Base-by-base conservation (phyloP, 1,140 invertebrate genomes). In the Cylas formicarius region DNA sequence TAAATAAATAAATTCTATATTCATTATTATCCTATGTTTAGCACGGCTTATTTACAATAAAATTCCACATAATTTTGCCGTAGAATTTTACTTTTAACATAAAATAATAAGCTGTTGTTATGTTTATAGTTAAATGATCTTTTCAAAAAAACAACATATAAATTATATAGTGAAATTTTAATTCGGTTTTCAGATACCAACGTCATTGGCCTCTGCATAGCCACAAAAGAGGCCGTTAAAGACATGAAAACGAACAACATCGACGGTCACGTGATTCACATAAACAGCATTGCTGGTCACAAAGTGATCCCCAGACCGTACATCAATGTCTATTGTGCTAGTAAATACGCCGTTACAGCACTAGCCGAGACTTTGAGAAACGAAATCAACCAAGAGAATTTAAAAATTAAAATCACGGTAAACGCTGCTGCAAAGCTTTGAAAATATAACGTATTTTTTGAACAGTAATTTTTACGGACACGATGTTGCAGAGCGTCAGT, bases 331-430 rank as follows among this genome's bases (percentile, higher is more conserved):
- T 88, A 87, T 60, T 48, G 72, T 1, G 72, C 77, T 8, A 77
- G 75, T 13, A 88, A 88, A 69, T 74, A 74, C 65, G 82, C 80
- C 1, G 61, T 86, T 1, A 82, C 74, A 2, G 78, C 76, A 0
- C 63, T 88, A 42, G 74, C 75, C 1, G 72, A 80, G 43, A 72
- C 77, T 0, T 56, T 85, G 5, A 63, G 77, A 16, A 4, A 5
- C 24, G 47, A 49, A 19, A 24, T 44, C 4, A 17, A 14, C 4
- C 11, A 3, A 7, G 16, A 13, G 9, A 41, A 41, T 3, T 33
- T 20, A 10, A 44, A 44, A 14, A 49, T 43, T 4, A 49, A 38
- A 49, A 19, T 49, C 10, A 37, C 47, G 22, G 46, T 48, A 43
- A 36, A 57, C 39, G 11, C 9, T n/a, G 10, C 4, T 18, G 16